Percentiles rank a stretch among this genome's conserved stretches.
Conservation (phyloP, 2,888 invertebrate genomes). For the Nasonia oneida region DNA sequence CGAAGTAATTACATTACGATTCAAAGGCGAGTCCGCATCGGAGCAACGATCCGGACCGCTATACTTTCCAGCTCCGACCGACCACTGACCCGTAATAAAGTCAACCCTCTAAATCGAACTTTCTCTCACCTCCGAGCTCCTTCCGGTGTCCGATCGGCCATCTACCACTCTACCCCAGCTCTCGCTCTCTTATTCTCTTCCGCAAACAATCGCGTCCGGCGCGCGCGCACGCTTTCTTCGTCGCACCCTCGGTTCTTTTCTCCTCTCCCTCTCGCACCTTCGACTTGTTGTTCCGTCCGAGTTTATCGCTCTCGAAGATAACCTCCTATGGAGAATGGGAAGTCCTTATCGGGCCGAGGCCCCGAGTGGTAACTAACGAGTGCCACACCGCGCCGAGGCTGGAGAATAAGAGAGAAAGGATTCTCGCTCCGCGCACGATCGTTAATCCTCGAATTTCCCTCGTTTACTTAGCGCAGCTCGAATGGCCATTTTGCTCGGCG, state of each 20-base stretch:
- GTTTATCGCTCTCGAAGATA: slow-evolving; percentile 77
- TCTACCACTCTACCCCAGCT: background rate
- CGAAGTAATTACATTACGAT: background rate
- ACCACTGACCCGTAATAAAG: slow-evolving; percentile 24
- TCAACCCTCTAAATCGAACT: slow-evolving; percentile 64
- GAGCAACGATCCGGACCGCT: background rate
- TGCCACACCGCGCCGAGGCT: background rate
- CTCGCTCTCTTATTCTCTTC: slow-evolving; percentile 22
- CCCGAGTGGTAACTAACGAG: slow-evolving; percentile 74
- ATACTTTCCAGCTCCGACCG: background rate
- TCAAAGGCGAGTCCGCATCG: background rate
- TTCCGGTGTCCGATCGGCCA: slow-evolving; percentile 3
- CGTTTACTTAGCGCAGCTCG: background rate
- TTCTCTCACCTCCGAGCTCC: slow-evolving; percentile 32
- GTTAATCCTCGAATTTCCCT: slow-evolving; percentile 54
- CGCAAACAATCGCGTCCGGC: slow-evolving; percentile 65
- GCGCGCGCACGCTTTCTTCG: background rate
- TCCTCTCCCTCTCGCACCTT: slow-evolving; percentile 57
- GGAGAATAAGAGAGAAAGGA: background rate
- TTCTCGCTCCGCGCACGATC: slow-evolving; percentile 33
- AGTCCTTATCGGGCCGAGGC: slow-evolving; percentile 72
- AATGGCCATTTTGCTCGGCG: background rate
- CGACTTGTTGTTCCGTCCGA: slow-evolving; percentile 72
- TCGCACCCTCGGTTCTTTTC: slow-evolving; percentile 14
- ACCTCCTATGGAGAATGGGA: slow-evolving; percentile 65